These are phyloP conservation scores for Nibea coibor DNA, from an alignment of 2,113 vertebrate genomes.

Conservation along the genomic window DNA sequence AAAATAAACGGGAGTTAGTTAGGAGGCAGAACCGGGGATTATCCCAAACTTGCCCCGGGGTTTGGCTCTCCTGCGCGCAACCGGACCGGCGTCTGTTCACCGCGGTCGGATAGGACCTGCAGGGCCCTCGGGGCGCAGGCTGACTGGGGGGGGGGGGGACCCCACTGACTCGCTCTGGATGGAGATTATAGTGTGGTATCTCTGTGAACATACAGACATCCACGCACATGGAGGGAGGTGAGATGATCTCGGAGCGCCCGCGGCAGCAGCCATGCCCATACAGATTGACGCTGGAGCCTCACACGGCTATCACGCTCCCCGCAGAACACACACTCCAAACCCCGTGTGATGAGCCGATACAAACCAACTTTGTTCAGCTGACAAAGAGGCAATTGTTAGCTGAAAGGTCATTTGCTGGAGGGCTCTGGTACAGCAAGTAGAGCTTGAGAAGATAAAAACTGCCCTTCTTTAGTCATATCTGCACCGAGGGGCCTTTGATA, in stretches of 20 bases:
- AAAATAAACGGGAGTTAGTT: conserved; percentile 56
- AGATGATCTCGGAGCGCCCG: conserved; percentile 59
- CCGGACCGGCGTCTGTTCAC: conserved; percentile 74
- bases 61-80: conserved; percentile 65
- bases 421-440: conserved; percentile 42
- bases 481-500: conserved; percentile 48
- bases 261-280: conserved; percentile 54
- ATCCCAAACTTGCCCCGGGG: conserved; percentile 74
- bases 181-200: conserved; percentile 82
- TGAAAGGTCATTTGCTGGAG: conserved; percentile 60
- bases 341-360: conserved; percentile 76
- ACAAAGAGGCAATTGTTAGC: conserved; percentile 76
- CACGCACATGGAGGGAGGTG: conserved; percentile 33
- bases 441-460: conserved; percentile 43
- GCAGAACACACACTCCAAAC: conserved; percentile 48
- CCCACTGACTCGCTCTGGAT: conserved; percentile 31
- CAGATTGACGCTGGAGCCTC: conserved; percentile 62
- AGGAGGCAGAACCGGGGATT: conserved; percentile 73
- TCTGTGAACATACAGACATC: conserved; percentile 62
- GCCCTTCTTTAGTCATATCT: conserved; percentile 43
- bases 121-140: conserved; percentile 74
- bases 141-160: conserved; percentile 43
- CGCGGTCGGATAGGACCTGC: conserved; percentile 61
- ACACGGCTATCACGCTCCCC: conserved; percentile 71
- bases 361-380: conserved; percentile 68